Percentiles rank a stretch among this genome's conserved stretches.
These are phyloP conservation scores for Synergus laeviventris DNA, from an alignment of 2,888 invertebrate species.

Conservation along the genomic window DNA sequence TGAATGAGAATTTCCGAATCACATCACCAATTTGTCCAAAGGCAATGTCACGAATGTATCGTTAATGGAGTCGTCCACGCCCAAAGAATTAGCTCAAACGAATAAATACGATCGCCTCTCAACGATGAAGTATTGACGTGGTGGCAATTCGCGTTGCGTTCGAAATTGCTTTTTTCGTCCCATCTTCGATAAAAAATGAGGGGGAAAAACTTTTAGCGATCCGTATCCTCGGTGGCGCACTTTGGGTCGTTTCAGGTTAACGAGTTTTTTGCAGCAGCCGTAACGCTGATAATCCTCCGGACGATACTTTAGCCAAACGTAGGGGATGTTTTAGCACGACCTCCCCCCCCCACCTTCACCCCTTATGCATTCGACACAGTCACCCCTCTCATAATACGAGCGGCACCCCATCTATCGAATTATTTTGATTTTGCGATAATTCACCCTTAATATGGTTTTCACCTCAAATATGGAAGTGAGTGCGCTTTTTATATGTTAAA, in stretches of 20 bases:
- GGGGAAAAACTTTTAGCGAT: slow-evolving; percentile 8
- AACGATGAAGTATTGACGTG: slow-evolving; percentile 56
- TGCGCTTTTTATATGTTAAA: neutral
- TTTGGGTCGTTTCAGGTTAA: slow-evolving; percentile 45
- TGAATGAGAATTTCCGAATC: slow-evolving; percentile 60
- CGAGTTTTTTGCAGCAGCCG: slow-evolving; percentile 45
- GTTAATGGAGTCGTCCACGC: slow-evolving; percentile 63
- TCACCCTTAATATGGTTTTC: slow-evolving; percentile 70
- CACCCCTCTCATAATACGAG: slow-evolving; percentile 63
- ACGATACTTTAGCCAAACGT: slow-evolving; percentile 55
- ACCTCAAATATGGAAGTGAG: slow-evolving; percentile 47
- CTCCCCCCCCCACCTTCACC: slow-evolving; percentile 57
- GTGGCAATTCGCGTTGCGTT: neutral
- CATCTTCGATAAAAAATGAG: slow-evolving; percentile 15
- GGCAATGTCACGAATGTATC: slow-evolving; percentile 59
- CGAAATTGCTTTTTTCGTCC: neutral
- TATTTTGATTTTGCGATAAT: slow-evolving; percentile 75
- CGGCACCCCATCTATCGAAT: slow-evolving; percentile 71
- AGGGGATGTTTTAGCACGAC: slow-evolving; percentile 62
- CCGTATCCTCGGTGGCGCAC: slow-evolving; percentile 29
- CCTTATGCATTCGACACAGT: slow-evolving; percentile 56
- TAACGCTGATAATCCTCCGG: slow-evolving; percentile 46
- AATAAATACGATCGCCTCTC: slow-evolving; percentile 58
- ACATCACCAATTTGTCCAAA: slow-evolving; percentile 66
- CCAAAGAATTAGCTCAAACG: slow-evolving; percentile 65